phyloP scores from a whole-genome alignment of 2,888 invertebrate genomes.

The Melieria omissa region DNA sequence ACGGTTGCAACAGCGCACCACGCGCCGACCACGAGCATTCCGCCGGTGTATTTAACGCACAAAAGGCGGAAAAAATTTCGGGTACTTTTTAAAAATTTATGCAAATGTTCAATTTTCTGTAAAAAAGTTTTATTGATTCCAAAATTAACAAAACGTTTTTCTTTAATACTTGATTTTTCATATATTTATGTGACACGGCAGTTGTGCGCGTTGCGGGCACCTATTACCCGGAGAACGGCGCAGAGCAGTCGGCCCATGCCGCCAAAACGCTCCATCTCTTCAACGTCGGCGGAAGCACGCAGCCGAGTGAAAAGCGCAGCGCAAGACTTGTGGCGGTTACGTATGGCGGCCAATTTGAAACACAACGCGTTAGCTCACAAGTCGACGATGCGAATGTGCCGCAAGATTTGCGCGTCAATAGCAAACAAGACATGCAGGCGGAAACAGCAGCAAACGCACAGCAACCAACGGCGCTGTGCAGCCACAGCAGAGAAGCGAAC shows the following conservation, averaged over 20 bases:
- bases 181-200: slow-evolving; percentile 31
- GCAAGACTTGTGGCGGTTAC: neutral
- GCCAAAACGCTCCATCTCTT: no score
- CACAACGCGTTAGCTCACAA: no score
- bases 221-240: slow-evolving; percentile 61
- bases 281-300: neutral
- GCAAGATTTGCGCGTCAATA: slow-evolving; percentile 52
- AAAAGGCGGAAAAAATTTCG: no score
- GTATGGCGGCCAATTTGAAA: no score
- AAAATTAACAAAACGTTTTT: no score
- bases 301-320: neutral
- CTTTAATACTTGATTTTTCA: no score
- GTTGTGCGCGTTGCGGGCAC: slow-evolving; percentile 66
- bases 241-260: neutral
- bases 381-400: slow-evolving; percentile 45
- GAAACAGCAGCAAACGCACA: neutral
- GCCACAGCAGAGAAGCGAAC: neutral
- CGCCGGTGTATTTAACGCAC: no score
- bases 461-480: neutral
- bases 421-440: neutral
- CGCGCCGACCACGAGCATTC: no score
- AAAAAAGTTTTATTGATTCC: neutral
- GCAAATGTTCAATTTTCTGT: neutral
- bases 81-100: neutral
- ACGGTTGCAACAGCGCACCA: neutral